Conservation (phyloP, 2,888 invertebrate species). For the Noctua comes region DNA sequence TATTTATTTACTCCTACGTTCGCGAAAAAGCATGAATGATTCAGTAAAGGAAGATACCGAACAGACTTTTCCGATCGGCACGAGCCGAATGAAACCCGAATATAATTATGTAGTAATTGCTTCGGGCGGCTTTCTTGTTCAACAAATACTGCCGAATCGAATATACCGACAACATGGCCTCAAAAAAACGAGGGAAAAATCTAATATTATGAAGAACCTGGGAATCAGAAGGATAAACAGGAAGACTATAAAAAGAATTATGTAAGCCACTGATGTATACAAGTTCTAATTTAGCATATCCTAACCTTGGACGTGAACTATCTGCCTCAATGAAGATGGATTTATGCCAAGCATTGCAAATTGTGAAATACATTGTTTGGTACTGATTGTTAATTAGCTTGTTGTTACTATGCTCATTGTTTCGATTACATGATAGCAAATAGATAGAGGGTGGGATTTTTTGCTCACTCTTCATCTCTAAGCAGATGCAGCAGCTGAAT, state of each 20-base stretch:
- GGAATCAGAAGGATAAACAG: background rate
- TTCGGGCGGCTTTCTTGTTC: background rate
- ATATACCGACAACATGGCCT: background rate
- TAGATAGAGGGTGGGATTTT: background rate
- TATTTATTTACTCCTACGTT: background rate
- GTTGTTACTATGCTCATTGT: slow-evolving; percentile 14
- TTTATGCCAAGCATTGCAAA: slow-evolving; percentile 43
- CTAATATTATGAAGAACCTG: background rate
- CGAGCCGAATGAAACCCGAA: background rate
- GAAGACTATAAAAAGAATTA: slow-evolving; percentile 11
- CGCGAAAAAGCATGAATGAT: background rate
- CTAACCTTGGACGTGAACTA: slow-evolving; percentile 46
- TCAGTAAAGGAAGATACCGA: background rate
- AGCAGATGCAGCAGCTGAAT: background rate
- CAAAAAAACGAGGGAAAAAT: background rate
- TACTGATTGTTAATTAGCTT: slow-evolving; percentile 6
- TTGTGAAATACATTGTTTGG: slow-evolving; percentile 10
- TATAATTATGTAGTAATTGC: background rate
- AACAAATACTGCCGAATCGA: background rate
- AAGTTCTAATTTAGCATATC: slow-evolving; percentile 37
- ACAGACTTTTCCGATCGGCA: too few relatives aligned
- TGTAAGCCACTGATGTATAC: slow-evolving; percentile 4
- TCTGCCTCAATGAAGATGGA: slow-evolving; percentile 34
- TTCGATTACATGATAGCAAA: background rate
- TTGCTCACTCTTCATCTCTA: too few relatives aligned